These are phyloP conservation scores for Cryptus armator DNA, from an alignment of 2,888 invertebrate species.

Conservation along the genomic window DNA sequence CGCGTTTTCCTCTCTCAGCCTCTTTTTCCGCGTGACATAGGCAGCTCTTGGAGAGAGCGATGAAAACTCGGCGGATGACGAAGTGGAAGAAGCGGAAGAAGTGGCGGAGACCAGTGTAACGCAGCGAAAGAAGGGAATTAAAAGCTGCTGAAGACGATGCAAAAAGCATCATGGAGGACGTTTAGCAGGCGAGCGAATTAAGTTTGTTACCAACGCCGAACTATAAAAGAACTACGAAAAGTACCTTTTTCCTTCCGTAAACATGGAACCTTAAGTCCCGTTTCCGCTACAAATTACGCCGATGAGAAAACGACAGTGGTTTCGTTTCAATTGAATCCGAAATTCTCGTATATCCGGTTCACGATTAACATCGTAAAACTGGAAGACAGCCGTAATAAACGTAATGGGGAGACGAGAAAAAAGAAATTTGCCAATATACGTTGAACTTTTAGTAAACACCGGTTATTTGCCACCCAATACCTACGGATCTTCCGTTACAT, in stretches of 20 bases:
- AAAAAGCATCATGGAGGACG: constrained; percentile 27
- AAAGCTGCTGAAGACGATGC: constrained; percentile 2
- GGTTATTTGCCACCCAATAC: too few species aligned
- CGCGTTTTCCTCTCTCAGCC: constrained; percentile 29
- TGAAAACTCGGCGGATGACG: constrained; percentile 61
- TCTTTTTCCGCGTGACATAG: constrained; percentile 50
- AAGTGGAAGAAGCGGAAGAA: constrained; percentile 44
- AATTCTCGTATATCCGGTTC: constrained; percentile 18
- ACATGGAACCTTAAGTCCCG: background rate
- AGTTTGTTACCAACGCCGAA: constrained; percentile 35
- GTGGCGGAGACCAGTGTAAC: background rate
- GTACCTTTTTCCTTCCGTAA: too few species aligned
- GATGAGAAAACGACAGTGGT: background rate
- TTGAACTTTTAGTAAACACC: too few species aligned
- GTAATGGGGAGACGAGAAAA: background rate
- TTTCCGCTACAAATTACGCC: constrained; percentile 5
- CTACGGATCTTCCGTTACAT: too few species aligned
- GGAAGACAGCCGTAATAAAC: constrained; percentile 26
- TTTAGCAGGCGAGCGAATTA: constrained; percentile 49
- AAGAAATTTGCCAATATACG: too few species aligned
- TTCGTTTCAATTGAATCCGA: constrained; percentile 30
- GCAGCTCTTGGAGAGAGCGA: constrained; percentile 26
- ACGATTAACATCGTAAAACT: constrained; percentile 61
- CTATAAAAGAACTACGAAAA: too few species aligned
- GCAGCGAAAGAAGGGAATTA: constrained; percentile 18